Percentiles rank a stretch among this genome's conserved stretches.
Conservation (phyloP, 2,113 vertebrate species). For the Pedionomus torquatus region DNA sequence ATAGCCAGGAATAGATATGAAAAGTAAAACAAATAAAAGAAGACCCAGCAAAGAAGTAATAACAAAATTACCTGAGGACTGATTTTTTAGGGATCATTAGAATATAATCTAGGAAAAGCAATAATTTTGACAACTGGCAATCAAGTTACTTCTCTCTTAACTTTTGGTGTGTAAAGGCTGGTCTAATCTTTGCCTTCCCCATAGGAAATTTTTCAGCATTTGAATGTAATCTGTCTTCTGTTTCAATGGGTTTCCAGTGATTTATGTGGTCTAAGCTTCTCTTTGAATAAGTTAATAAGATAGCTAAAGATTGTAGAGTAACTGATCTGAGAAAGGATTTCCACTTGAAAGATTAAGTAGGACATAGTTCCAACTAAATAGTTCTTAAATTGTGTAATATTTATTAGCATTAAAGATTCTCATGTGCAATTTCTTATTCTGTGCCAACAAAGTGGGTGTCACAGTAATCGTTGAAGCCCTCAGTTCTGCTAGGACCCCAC, state of each 20-base stretch:
- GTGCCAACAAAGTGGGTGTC: neutral
- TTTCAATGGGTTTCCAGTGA: neutral
- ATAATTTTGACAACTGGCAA: neutral
- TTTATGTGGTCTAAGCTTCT: neutral
- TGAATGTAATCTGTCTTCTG: neutral
- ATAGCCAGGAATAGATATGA: neutral
- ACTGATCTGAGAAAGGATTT: neutral
- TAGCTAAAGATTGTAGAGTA: neutral
- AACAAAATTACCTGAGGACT: neutral
- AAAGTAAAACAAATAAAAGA: neutral
- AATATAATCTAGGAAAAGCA: neutral
- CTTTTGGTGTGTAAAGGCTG: neutral
- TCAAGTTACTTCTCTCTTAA: neutral
- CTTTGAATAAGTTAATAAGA: neutral
- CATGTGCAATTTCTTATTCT: neutral
- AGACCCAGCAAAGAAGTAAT: neutral
- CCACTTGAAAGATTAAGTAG: neutral
- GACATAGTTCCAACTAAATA: neutral
- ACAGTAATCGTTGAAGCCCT: neutral
- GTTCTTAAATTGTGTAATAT: neutral
- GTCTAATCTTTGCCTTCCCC: neutral
- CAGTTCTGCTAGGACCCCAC: neutral
- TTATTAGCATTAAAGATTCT: neutral
- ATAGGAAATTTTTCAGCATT: neutral
- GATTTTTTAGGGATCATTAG: neutral